phyloP scores from a whole-genome alignment of 2,797 vertebrate genomes.

The Silurus lanzhouensis region DNA sequence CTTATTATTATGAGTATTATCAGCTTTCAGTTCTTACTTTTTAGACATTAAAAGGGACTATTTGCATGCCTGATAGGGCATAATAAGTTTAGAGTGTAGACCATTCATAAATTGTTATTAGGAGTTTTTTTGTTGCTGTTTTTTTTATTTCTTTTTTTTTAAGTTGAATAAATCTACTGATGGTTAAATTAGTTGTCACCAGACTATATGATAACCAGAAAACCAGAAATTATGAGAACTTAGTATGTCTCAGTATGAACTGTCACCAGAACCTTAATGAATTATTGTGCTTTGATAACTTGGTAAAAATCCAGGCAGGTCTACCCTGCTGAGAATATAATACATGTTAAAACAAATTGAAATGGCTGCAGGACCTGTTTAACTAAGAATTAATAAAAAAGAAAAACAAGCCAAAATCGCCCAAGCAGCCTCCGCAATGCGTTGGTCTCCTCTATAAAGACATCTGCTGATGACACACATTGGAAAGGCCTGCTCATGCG shows the following conservation, averaged over 20 bases:
- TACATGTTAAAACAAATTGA: slow-evolving; percentile 66
- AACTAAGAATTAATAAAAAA: slow-evolving; percentile 62
- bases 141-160: background rate
- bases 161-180: slow-evolving; percentile 44
- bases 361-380: slow-evolving; percentile 64
- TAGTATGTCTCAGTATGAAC: background rate
- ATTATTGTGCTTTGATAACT: background rate
- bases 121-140: too few relatives aligned
- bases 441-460: slow-evolving; percentile 72
- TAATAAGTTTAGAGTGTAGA: slow-evolving; percentile 11
- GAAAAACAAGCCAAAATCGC: slow-evolving; percentile 67
- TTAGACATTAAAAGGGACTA: background rate
- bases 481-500: slow-evolving; percentile 66
- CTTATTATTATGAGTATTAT: background rate
- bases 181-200: slow-evolving; percentile 15
- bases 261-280: background rate
- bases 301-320: slow-evolving; percentile 37
- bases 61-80: background rate
- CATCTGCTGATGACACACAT: slow-evolving; percentile 80
- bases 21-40: background rate
- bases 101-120: slow-evolving; percentile 5
- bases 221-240: slow-evolving; percentile 6
- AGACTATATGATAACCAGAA: background rate
- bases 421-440: slow-evolving; percentile 65
- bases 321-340: slow-evolving; percentile 63